phyloP scores from a whole-genome alignment of 2,113 vertebrate genomes.

The Aspidoscelis tigris region DNA sequence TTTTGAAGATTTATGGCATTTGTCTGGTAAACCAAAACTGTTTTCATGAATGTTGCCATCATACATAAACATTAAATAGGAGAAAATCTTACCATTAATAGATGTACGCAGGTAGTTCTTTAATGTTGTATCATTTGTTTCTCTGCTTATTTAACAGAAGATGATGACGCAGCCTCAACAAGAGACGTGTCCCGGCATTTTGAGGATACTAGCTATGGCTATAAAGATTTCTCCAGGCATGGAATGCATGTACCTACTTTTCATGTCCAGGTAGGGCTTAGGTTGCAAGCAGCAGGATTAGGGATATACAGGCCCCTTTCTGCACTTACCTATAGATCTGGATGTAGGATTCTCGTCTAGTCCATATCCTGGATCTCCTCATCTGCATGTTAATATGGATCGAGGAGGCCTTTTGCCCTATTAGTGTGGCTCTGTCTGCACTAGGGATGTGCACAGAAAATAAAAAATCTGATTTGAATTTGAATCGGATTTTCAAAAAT shows the following conservation, averaged over 20 bases:
- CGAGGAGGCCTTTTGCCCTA: too few species aligned
- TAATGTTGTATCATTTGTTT: background rate
- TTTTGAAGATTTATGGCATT: background rate
- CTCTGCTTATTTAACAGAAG: slow-evolving; percentile 72
- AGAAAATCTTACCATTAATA: background rate
- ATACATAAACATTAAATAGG: background rate
- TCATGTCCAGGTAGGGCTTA: slow-evolving; percentile 87
- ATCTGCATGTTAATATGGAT: too few species aligned
- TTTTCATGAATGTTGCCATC: background rate
- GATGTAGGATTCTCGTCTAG: too few species aligned
- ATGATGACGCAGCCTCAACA: slow-evolving; percentile 87
- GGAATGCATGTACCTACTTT: slow-evolving; percentile 96
- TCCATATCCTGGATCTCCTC: too few species aligned
- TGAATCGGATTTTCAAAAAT: too few species aligned
- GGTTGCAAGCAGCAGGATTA: background rate
- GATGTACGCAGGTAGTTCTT: background rate
- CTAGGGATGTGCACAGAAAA: rapidly evolving
- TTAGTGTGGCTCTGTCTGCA: too few species aligned
- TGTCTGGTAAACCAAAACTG: background rate
- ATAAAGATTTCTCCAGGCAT: slow-evolving; percentile 95
- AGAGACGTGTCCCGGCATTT: slow-evolving; percentile 94
- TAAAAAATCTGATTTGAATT: background rate
- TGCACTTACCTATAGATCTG: too few species aligned
- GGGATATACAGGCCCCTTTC: background rate
- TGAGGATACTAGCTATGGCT: slow-evolving; percentile 96